Conservation (phyloP, 2,113 vertebrate species). For the Actinemys pallida region DNA sequence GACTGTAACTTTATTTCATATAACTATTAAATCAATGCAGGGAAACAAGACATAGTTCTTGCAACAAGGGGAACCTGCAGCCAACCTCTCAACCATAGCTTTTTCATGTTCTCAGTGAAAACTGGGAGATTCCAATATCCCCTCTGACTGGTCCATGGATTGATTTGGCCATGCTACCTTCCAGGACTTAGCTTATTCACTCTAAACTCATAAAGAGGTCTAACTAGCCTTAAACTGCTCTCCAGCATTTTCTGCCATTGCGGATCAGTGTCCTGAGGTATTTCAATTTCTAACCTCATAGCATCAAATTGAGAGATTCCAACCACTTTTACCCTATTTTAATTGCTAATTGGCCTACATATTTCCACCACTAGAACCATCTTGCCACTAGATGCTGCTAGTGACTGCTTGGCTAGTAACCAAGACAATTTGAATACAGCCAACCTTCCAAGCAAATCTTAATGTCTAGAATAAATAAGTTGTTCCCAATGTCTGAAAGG, state of each 20-base stretch:
- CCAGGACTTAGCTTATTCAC: neutral
- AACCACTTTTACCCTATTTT: neutral
- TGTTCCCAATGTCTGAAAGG: neutral
- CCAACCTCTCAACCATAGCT: neutral
- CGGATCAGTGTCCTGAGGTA: neutral
- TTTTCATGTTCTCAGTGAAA: neutral
- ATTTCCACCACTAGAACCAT: neutral
- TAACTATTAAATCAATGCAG: neutral
- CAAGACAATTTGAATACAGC: neutral
- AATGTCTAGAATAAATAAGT: neutral
- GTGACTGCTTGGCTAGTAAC: slow-evolving; percentile 8
- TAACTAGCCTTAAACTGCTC: neutral
- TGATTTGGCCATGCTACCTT: neutral
- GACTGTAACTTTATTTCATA: neutral
- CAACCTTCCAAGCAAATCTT: neutral
- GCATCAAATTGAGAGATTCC: neutral
- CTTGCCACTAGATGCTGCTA: slow-evolving; percentile 25
- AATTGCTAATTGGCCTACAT: neutral
- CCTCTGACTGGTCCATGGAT: neutral
- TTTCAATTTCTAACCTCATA: neutral
- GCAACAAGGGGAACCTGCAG: neutral
- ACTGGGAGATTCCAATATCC: neutral
- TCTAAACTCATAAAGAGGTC: neutral
- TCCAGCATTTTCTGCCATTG: neutral
- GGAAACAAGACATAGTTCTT: neutral